These are phyloP conservation scores for Alligator sinensis DNA, from an alignment of 2,113 vertebrate species.

Conservation along the genomic window DNA sequence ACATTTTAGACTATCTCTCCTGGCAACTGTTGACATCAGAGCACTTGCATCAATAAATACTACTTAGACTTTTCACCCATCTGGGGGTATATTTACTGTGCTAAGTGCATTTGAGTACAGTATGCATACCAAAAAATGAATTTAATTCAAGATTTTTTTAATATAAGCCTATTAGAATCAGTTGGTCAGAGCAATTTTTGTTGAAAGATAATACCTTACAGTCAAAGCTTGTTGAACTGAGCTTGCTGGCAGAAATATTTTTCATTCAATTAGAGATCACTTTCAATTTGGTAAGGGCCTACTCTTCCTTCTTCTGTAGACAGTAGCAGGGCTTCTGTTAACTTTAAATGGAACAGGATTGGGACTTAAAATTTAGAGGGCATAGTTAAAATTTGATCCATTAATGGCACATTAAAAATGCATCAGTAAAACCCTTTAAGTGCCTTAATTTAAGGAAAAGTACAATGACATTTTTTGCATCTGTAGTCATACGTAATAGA, in stretches of 20 bases:
- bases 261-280: slow-evolving; percentile 38
- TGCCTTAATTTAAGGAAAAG: slow-evolving; percentile 29
- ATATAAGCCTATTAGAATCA: slow-evolving; percentile 38
- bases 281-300: not conserved
- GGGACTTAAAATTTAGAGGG: not conserved
- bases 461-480: slow-evolving; percentile 28
- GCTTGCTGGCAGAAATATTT: slow-evolving; percentile 28
- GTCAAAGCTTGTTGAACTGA: not conserved
- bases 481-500: not conserved
- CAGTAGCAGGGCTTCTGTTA: not conserved
- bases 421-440: slow-evolving; percentile 12
- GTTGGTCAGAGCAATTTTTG: slow-evolving; percentile 37
- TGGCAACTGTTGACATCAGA: not conserved
- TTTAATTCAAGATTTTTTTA: not conserved
- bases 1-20: not conserved
- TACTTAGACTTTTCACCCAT: not conserved
- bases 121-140: not conserved
- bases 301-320: not conserved
- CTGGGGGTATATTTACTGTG: not conserved
- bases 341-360: not conserved
- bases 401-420: slow-evolving; percentile 42
- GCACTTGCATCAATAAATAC: not conserved
- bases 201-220: slow-evolving; percentile 25
- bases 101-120: not conserved
- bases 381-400: slow-evolving; percentile 33